Conservation (phyloP, 2,888 invertebrate species). For the Morpho helenor region DNA sequence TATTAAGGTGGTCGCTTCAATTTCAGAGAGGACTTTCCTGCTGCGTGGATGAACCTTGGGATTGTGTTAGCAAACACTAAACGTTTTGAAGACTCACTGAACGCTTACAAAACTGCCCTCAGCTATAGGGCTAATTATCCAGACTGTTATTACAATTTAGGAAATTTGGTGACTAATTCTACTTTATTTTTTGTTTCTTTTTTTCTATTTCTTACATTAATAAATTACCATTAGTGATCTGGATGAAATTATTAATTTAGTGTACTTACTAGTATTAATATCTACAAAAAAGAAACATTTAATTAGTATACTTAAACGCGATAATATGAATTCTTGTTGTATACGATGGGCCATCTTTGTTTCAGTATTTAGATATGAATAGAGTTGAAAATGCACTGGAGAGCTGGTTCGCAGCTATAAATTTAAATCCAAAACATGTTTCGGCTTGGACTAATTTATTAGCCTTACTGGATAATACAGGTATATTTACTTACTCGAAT, state of each 20-base stretch:
- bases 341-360: conserved; percentile 23
- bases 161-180: conserved; percentile 86
- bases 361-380: conserved; percentile 89
- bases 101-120: conserved; percentile 90
- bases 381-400: conserved; percentile 85
- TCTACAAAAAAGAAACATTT: too few species aligned
- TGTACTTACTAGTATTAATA: too few species aligned
- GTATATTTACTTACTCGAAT: conserved; percentile 7
- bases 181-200: too few species aligned
- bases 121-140: conserved; percentile 89
- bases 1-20: neutral
- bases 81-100: conserved; percentile 84
- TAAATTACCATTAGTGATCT: too few species aligned
- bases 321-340: too few species aligned
- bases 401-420: conserved; percentile 91
- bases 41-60: conserved; percentile 99
- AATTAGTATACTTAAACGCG: too few species aligned
- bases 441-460: conserved; percentile 96
- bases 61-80: conserved; percentile 90
- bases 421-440: conserved; percentile 86
- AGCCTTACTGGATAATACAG: conserved; percentile 87
- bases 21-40: conserved; percentile 90
- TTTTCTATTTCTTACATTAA: too few species aligned
- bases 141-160: conserved; percentile 96
- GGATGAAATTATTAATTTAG: too few species aligned